phyloP scores from a whole-genome alignment of 2,888 invertebrate species.

The Agrilus cyanescens region DNA sequence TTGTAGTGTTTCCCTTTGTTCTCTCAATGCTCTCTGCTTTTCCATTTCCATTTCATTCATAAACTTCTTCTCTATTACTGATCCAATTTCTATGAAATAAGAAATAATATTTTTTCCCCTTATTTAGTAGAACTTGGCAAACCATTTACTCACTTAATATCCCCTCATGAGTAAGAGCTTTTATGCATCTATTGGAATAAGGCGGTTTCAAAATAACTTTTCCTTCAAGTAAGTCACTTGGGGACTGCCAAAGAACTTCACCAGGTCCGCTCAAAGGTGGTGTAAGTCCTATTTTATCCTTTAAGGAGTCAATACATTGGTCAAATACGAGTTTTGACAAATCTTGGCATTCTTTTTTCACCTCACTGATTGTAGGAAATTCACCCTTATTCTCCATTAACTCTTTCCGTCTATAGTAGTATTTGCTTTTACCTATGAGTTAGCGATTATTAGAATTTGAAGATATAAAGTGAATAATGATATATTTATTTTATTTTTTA shows the following conservation, averaged over 20 bases:
- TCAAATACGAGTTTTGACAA: slow-evolving; percentile 30
- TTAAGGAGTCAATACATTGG: slow-evolving; percentile 24
- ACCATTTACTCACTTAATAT: slow-evolving; percentile 26
- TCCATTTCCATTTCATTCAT: slow-evolving; percentile 25
- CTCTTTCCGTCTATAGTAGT: slow-evolving; percentile 21
- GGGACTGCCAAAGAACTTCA: slow-evolving; percentile 33
- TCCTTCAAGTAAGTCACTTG: slow-evolving; percentile 34
- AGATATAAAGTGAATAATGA: too few relatives aligned
- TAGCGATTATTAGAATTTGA: too few relatives aligned
- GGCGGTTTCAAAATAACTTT: slow-evolving; percentile 34
- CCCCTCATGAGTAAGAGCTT: slow-evolving; percentile 34
- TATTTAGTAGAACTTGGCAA: neutral
- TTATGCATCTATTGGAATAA: slow-evolving; percentile 29
- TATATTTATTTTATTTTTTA: too few relatives aligned
- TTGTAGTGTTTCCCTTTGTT: slow-evolving; percentile 21
- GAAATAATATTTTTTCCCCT: neutral
- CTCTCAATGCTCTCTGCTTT: slow-evolving; percentile 23
- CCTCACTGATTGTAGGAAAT: slow-evolving; percentile 31
- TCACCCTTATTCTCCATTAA: slow-evolving; percentile 16
- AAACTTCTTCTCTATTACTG: slow-evolving; percentile 26
- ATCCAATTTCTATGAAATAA: slow-evolving; percentile 25
- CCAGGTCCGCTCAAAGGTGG: slow-evolving; percentile 30
- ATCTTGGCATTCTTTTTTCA: slow-evolving; percentile 26
- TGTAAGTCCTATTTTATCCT: slow-evolving; percentile 24
- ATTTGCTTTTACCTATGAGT: slow-evolving; percentile 20